phyloP scores from a whole-genome alignment of 2,113 vertebrate genomes.

The Crocuta crocuta region DNA sequence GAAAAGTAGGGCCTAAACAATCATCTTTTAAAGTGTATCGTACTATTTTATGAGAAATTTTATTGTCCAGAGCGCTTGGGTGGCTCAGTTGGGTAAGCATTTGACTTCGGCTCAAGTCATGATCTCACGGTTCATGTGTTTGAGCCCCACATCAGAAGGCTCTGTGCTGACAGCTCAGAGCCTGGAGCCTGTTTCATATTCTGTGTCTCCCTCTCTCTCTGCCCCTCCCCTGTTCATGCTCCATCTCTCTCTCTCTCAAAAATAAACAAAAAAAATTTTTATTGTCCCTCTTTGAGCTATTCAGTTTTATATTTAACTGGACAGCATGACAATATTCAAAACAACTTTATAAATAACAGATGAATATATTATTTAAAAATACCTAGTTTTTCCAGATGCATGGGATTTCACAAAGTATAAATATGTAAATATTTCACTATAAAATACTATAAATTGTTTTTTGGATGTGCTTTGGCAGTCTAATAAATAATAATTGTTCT shows the following conservation, averaged over 20 bases:
- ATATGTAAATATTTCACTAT: constrained; percentile 37
- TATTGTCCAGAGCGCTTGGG: too few relatives aligned
- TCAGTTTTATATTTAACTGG: neutral
- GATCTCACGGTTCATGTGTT: too few relatives aligned
- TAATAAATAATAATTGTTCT: neutral
- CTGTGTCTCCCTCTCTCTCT: too few relatives aligned
- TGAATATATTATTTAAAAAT: neutral
- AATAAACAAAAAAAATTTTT: neutral
- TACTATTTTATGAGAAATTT: neutral
- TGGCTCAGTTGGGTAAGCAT: too few relatives aligned
- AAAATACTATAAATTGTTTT: neutral
- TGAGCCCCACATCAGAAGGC: too few relatives aligned
- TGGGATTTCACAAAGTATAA: neutral
- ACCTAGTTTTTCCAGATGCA: neutral
- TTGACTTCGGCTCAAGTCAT: too few relatives aligned
- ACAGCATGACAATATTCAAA: constrained; percentile 36
- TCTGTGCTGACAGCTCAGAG: too few relatives aligned
- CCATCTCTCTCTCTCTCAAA: too few relatives aligned
- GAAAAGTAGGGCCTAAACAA: neutral
- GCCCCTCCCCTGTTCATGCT: too few relatives aligned
- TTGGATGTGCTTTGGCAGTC: neutral
- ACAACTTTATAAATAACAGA: constrained; percentile 40
- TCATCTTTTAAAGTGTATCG: neutral
- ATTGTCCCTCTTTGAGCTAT: neutral
- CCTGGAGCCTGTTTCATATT: too few relatives aligned